phyloP scores from a whole-genome alignment of 2,113 vertebrate genomes.

The Conger conger region DNA sequence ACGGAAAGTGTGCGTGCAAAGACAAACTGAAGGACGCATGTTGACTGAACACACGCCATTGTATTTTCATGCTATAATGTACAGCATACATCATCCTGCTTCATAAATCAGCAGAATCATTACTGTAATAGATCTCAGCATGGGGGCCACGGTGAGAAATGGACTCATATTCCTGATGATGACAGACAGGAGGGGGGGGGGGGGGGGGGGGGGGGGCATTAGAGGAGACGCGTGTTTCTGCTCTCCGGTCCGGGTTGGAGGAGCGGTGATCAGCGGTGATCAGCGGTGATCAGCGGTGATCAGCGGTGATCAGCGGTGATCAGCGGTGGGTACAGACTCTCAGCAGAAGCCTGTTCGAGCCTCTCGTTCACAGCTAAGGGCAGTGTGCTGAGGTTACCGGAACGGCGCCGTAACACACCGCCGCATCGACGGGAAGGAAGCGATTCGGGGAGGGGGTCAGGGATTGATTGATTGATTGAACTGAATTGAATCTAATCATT shows the following conservation, averaged over 20 bases:
- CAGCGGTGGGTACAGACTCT: slow-evolving; percentile 12
- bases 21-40: no score
- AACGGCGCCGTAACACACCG: not conserved
- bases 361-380: slow-evolving; percentile 8
- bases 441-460: not conserved
- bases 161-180: not conserved
- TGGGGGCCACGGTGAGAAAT: not conserved
- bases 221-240: not conserved
- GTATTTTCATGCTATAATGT: not conserved
- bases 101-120: not conserved
- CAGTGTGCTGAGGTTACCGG: not conserved
- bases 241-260: not conserved
- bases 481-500: no score
- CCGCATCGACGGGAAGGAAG: not conserved
- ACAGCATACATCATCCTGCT: not conserved
- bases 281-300: not conserved
- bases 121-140: not conserved
- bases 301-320: not conserved
- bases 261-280: not conserved
- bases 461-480: no score
- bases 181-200: not conserved
- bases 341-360: not conserved
- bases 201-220: not conserved
- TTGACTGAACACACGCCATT: no score
- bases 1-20: not conserved